Percentiles rank a stretch among this genome's conserved stretches.
Conservation (phyloP, 2,113 vertebrate genomes). For the mouse (Mus musculus) region DNA sequence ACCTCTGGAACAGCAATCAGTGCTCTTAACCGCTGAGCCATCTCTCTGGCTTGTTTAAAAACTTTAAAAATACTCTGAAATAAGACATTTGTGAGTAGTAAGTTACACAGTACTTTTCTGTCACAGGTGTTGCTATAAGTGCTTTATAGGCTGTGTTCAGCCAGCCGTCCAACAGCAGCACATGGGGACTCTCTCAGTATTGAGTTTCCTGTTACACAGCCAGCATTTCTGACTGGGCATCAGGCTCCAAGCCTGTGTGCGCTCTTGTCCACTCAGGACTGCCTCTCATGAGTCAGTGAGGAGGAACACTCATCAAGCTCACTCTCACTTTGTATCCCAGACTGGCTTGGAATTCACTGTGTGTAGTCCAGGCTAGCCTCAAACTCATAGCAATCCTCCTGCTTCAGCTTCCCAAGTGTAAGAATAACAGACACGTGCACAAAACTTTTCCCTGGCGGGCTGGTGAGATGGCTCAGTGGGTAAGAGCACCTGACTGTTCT, state of each 20-base stretch:
- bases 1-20: no score
- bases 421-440: not conserved
- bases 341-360: not conserved
- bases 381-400: not conserved
- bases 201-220: not conserved
- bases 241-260: not conserved
- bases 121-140: not conserved
- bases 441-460: not conserved
- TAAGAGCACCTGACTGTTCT: no score
- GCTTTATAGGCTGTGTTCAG: not conserved
- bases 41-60: not conserved
- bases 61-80: constrained; percentile 38
- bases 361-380: not conserved
- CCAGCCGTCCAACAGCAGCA: not conserved
- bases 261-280: not conserved
- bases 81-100: constrained; percentile 32
- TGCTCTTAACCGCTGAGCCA: no score
- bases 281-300: not conserved
- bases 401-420: not conserved
- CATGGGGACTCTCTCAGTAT: not conserved
- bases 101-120: not conserved
- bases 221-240: not conserved
- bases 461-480: no score
- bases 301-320: not conserved
- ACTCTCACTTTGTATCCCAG: not conserved